Percentiles rank a stretch among this genome's conserved stretches.
Evolutionary conservation across 2,113 vertebrate species (phyloP).

Genomic region (Spheniscus mendiculus): DNA sequence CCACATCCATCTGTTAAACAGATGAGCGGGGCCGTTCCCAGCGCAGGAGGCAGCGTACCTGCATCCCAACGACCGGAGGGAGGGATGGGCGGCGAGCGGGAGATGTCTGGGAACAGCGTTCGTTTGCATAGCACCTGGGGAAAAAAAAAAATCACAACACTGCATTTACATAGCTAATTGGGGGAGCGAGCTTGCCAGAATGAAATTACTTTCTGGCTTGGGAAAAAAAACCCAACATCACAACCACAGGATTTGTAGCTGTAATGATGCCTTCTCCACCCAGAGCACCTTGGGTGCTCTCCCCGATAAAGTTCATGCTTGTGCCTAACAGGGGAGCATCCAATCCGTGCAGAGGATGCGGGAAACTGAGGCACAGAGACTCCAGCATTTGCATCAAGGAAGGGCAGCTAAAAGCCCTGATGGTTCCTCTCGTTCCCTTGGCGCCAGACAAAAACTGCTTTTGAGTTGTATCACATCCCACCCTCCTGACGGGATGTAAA

Average conservation of each 20-base stretch:
- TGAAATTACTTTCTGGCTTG: neutral
- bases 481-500: neutral
- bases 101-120: fast-evolving
- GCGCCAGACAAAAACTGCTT: neutral
- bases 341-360: fast-evolving
- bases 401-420: neutral
- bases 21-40: neutral
- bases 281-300: fast-evolving
- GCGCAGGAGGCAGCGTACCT: fast-evolving
- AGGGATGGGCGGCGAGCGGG: fast-evolving
- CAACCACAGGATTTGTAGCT: neutral
- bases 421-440: neutral
- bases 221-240: neutral
- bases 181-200: fast-evolving
- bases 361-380: neutral
- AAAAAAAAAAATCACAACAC: neutral
- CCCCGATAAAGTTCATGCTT: neutral
- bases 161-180: neutral
- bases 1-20: neutral
- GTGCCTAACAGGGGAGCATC: neutral
- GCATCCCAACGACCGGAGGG: fast-evolving
- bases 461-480: neutral
- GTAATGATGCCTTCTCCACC: neutral
- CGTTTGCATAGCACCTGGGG: neutral
- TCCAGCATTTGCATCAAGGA: neutral